These are phyloP conservation scores for Nomia melanderi DNA, from an alignment of 1,140 invertebrate genomes.

Conservation along the genomic window DNA sequence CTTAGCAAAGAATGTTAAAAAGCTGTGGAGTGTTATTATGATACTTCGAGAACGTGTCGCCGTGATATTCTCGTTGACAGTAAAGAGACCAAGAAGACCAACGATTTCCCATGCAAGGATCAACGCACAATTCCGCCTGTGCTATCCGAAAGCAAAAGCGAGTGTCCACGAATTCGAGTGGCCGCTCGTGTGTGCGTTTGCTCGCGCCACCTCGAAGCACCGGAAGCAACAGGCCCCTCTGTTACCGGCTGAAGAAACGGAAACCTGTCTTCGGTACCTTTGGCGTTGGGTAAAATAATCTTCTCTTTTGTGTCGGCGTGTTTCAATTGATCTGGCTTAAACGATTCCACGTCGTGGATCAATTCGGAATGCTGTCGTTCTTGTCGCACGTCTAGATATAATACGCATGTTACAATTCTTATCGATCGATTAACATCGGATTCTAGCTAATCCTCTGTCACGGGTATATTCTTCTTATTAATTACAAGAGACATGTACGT, in stretches of 20 bases:
- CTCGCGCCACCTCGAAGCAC: constrained; percentile 20
- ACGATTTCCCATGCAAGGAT: constrained; percentile 13
- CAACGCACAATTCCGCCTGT: neutral
- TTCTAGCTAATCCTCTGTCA: neutral
- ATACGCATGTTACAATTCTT: constrained; percentile 25
- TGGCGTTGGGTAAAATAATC: constrained; percentile 88
- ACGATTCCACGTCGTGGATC: constrained; percentile 87
- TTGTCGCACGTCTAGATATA: constrained; percentile 86
- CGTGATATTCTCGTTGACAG: neutral
- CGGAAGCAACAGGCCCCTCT: constrained; percentile 6
- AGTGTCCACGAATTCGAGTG: neutral
- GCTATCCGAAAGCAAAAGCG: constrained; percentile 25
- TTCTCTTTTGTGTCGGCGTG: constrained; percentile 90
- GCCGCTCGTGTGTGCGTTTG: neutral
- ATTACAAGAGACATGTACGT: neutral
- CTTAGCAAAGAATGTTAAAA: neutral
- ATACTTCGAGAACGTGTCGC: constrained; percentile 1
- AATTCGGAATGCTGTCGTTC: constrained; percentile 88
- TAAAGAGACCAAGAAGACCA: constrained; percentile 2
- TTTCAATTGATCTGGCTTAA: constrained; percentile 86
- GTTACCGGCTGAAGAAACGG: neutral
- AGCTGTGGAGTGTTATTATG: constrained; percentile 4
- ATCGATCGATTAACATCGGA: constrained; percentile 8
- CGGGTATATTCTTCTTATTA: neutral
- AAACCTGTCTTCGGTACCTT: constrained; percentile 83